A percentile compares a stretch with the other conserved stretches of the same genome.
Evolutionary conservation across 2,888 invertebrate genomes (phyloP).

Genomic region (Spodoptera littoralis): DNA sequence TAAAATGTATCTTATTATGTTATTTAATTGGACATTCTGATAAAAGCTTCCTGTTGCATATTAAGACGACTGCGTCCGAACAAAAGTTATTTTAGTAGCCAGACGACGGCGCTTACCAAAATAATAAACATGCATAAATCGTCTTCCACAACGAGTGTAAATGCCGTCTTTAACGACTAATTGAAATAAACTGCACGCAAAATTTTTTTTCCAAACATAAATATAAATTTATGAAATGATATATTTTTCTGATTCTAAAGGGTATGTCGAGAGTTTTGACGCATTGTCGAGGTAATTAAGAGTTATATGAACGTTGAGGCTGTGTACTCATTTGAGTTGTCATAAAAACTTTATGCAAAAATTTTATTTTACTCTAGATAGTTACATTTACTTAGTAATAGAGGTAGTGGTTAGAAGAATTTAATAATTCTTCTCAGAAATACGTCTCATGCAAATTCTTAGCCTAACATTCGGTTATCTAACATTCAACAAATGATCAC

Average conservation of each 20-base stretch:
- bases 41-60: constrained; percentile 34
- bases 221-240: constrained; percentile 45
- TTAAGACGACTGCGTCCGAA: constrained; percentile 20
- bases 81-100: constrained; percentile 57
- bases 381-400: too few species aligned
- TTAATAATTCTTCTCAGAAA: constrained; percentile 1
- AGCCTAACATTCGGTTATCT: constrained; percentile 38
- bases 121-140: constrained; percentile 73
- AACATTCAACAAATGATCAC: constrained; percentile 36
- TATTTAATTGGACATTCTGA: constrained; percentile 17
- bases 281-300: constrained; percentile 62
- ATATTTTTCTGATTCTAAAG: constrained; percentile 51
- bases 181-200: constrained; percentile 74
- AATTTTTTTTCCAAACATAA: constrained; percentile 50
- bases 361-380: too few species aligned
- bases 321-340: constrained; percentile 1
- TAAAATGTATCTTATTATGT: constrained; percentile 15
- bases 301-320: constrained; percentile 64
- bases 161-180: constrained; percentile 66
- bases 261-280: constrained; percentile 49
- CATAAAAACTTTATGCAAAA: too few species aligned
- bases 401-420: too few species aligned
- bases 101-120: constrained; percentile 60
- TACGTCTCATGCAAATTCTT: constrained; percentile 5
- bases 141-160: constrained; percentile 59